Percentiles rank a stretch among this genome's conserved stretches.
Conservation (phyloP, 2,888 invertebrate genomes). For the Branchellion lobata region DNA sequence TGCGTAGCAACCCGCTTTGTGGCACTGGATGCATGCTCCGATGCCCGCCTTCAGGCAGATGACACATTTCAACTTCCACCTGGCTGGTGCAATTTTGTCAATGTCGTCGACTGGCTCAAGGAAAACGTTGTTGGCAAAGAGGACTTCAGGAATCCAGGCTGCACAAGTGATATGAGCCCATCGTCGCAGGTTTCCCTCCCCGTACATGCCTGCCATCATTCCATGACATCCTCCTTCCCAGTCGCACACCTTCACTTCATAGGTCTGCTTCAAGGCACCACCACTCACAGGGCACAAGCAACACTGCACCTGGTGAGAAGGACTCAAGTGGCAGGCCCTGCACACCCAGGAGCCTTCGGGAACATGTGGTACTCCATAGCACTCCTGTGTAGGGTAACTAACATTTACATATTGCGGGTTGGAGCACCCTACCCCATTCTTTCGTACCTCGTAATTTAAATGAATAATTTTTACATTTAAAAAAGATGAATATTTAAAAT, state of each 20-base stretch:
- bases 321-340: constrained; percentile 89
- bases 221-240: constrained; percentile 68
- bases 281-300: constrained; percentile 96
- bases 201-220: constrained; percentile 64
- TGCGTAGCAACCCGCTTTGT: constrained; percentile 90
- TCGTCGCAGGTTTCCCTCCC: constrained; percentile 62
- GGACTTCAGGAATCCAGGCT: constrained; percentile 94
- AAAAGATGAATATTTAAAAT: neutral
- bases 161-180: constrained; percentile 99
- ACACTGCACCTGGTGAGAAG: constrained; percentile 88
- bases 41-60: constrained; percentile 76
- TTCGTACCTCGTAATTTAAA: too few species aligned
- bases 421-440: too few species aligned
- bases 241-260: constrained; percentile 67
- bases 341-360: constrained; percentile 98
- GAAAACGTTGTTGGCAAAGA: constrained; percentile 88
- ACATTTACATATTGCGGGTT: too few species aligned
- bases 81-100: constrained; percentile 87
- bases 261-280: constrained; percentile 97
- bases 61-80: constrained; percentile 94
- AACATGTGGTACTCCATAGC: constrained; percentile 95
- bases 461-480: neutral
- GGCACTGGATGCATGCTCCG: constrained; percentile 97
- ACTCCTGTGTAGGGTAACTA: constrained; percentile 71
- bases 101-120: constrained; percentile 96